Conservation (phyloP, 2,797 vertebrate species). For the Sternarchorhynchus goeldii region DNA sequence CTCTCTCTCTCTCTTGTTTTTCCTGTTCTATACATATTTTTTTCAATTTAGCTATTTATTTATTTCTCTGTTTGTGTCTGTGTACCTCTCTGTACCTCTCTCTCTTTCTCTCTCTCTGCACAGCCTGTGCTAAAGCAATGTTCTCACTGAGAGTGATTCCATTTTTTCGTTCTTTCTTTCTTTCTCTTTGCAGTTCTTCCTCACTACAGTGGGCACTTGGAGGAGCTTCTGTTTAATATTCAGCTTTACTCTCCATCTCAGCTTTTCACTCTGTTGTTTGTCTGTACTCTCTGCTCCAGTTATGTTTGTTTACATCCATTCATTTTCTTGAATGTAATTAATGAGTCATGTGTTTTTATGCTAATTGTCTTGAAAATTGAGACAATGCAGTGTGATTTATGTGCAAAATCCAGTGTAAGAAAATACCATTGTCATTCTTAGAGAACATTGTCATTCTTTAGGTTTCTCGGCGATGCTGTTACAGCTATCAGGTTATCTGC, state of each 20-base stretch:
- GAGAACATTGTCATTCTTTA: not conserved
- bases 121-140: not conserved
- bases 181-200: not conserved
- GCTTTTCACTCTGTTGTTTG: conserved; percentile 19
- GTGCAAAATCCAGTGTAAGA: conserved; percentile 69
- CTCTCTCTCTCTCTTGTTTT: no score
- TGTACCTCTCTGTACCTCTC: not conserved
- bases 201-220: conserved; percentile 6
- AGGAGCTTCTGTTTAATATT: not conserved
- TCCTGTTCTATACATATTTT: no score
- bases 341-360: conserved; percentile 69
- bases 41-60: no score
- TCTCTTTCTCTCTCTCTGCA: conserved; percentile 4
- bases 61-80: no score
- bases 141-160: not conserved
- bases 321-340: conserved; percentile 71
- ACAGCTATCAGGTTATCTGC: no score
- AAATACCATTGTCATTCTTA: conserved; percentile 40
- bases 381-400: conserved; percentile 67
- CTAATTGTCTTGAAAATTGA: conserved; percentile 77
- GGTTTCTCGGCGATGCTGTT: no score
- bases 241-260: not conserved
- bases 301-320: conserved; percentile 58
- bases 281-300: conserved; percentile 46
- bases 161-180: no score